A percentile compares a stretch with the other conserved stretches of the same genome.
These are phyloP conservation scores for Leguminivora glycinivorella DNA, from an alignment of 1,140 invertebrate genomes.

Conservation along the genomic window DNA sequence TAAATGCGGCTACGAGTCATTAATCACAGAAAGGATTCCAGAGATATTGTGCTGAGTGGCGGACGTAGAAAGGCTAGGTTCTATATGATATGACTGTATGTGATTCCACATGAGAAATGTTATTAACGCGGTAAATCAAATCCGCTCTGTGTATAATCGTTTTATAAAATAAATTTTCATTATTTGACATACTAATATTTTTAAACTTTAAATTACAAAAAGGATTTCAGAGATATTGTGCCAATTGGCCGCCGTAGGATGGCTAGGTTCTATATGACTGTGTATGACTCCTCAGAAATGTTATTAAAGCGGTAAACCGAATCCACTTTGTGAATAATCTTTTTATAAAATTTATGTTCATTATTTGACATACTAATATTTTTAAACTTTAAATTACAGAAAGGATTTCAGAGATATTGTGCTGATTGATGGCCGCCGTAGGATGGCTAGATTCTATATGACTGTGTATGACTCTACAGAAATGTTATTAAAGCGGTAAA, in stretches of 20 bases:
- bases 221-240: no score
- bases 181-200: no score
- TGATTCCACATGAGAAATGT: conserved; percentile 8
- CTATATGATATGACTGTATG: not conserved
- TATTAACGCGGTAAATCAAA: not conserved
- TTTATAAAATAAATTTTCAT: no score
- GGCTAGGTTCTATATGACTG: not conserved
- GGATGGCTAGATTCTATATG: not conserved
- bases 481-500: not conserved
- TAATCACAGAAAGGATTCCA: conserved; percentile 27
- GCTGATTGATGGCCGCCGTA: no score
- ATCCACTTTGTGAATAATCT: no score
- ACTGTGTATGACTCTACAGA: not conserved
- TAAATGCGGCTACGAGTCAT: conserved; percentile 1
- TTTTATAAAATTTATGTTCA: no score
- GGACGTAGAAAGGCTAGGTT: conserved; percentile 12
- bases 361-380: no score
- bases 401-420: no score
- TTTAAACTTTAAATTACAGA: no score
- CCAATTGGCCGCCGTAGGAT: no score
- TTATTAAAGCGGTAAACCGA: not conserved
- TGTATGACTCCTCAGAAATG: not conserved
- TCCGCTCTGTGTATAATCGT: not conserved
- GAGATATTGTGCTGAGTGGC: conserved; percentile 22
- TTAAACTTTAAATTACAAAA: no score